Base-by-base conservation (phyloP, 2,113 vertebrate genomes). In the Heterotilapia buettikoferi region DNA sequence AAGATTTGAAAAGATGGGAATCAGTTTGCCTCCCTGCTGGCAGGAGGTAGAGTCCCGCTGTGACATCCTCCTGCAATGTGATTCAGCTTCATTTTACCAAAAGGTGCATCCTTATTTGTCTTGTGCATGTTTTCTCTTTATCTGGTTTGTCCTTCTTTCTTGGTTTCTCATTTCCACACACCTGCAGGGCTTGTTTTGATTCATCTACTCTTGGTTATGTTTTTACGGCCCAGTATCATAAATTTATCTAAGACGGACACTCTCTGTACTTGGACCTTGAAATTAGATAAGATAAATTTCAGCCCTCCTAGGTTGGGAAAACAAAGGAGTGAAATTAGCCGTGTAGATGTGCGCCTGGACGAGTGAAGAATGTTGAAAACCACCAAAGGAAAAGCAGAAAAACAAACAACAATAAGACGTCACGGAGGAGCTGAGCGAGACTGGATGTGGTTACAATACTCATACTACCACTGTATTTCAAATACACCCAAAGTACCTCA, bases 331-430 rank as follows among this genome's bases (percentile, higher is more conserved):
- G 40, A 76, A 19, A 76, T 76, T 31, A 50, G 43, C 9, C 16
- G 5, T n/a, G 47, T 1, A 50, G 43, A 50, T 78, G 16, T 29
- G 24, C 26, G 26, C 26, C 73, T 52, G 73, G 45, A 31, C 29
- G 6, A 78, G 26, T 8, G 26, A 50, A 8, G 43, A 78, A 50
- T 76, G 40, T 6, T 29, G 24, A 47, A 47, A 45, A 73, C 36
- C 36, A 71, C 5, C 66, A 26, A 18, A 45, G 61, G 19, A 66
- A 66, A 66, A 66, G 31, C 61, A 71, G 66, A 40, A 6, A 73
- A 45, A 26, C 0, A 68, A 0, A 21, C 11, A 36, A n/a, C 9
- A 38, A 13, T 14, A 29, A 29, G 21, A 26, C 2, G 3, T 11
- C 40, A 78, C 6, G 2, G 16, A 78, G 18, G 3, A 4, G 26